Base-by-base conservation (phyloP, 2,113 vertebrate genomes). In the Ophthalmolycus amberensis region DNA sequence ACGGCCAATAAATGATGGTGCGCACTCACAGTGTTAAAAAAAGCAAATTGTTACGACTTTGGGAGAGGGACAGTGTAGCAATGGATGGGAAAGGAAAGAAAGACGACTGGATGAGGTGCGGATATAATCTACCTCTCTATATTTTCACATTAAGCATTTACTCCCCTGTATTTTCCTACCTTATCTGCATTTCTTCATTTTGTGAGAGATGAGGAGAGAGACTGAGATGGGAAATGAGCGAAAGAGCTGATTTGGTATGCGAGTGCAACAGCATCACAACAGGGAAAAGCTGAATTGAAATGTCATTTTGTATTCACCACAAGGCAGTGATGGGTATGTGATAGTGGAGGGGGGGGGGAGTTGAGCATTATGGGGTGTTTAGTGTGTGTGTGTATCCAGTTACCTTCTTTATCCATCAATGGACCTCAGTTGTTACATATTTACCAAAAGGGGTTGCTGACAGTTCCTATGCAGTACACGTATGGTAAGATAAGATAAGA, bases 261-360 rank as follows among this genome's bases (percentile, higher is more conserved):
- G 67, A 82, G 80, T 42, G 34, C 54, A 72, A 75, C 32, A 71
- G 40, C 80, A 84, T 62, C 70, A 83, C 81, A 85, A 91, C 82
- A 64, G 86, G 85, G 81, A 89, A 80, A 73, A 79, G 72, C 73
- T 71, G 68, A 91, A 88, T 86, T 88, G 85, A 89, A 88, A 88
- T 86, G 88, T 81, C 73, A 91, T 91, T 85, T 86, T 81, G 79
- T 60, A 88, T 89, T 88, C 69, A 77, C 79, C 83, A 80, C 65
- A 81, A 75, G 70, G 66, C 52, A 37, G 71, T 56, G 38, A 68
- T 1, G 48, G 0, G 42, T 10, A n/a, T 52, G 54, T 44, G 22
- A 20, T 18, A 63, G 76, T 46, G 76, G 9, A 52, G 40, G 16
- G 18, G 38, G 29, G 32, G 32, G 32, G 32, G 32, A 3, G 44